Base-by-base conservation (phyloP, 2,888 invertebrate species). In the Clostera curtula region DNA sequence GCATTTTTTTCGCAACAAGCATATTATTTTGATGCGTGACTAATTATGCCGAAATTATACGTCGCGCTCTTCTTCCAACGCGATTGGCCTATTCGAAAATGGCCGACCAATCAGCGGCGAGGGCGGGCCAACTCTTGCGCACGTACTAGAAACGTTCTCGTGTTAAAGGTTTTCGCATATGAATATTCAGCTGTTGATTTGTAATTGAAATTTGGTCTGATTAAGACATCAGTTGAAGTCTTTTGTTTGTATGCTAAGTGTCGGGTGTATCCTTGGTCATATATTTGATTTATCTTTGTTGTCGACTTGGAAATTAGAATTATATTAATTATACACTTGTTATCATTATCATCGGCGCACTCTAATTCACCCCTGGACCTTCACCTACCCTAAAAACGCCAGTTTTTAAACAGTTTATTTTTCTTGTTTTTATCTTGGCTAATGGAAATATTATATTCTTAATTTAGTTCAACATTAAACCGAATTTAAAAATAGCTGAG, bases 41-140 rank as follows among this genome's bases (percentile, higher is more conserved):
- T 80, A 80, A 82, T 82, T 80, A 76, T 76, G 75, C 77, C 77
- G 72, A 80, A 82, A 76, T 76, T 76, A 77, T 68, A 73, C 72
- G 46, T 45, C 40, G 38, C 51, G 46, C 59, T 65, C 64, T 52
- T 61, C 56, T 63, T 56, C 43, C 40, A 49, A 37, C 40, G 57
- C 50, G 49, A 80, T 82, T 82, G 80, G 80, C 53, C 51, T 58
- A 57, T 62, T 61, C 56, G 46, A 67, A 70, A 67, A 62, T 65
- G 67, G 61, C 49, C 49, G 52, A 36, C 83, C 82, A 83, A 83
- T 82, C 53, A 56, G 49, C 57, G 58, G 12, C 39, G 60, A 61
- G 76, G 80, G 80, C 80, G 82, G 69, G 56, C 45, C 73, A 40
- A 54, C 79, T 70, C 77, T 46, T 53, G 77, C 82, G 82, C 82